Conservation (phyloP, 2,888 invertebrate species). For the Thecophora atra region DNA sequence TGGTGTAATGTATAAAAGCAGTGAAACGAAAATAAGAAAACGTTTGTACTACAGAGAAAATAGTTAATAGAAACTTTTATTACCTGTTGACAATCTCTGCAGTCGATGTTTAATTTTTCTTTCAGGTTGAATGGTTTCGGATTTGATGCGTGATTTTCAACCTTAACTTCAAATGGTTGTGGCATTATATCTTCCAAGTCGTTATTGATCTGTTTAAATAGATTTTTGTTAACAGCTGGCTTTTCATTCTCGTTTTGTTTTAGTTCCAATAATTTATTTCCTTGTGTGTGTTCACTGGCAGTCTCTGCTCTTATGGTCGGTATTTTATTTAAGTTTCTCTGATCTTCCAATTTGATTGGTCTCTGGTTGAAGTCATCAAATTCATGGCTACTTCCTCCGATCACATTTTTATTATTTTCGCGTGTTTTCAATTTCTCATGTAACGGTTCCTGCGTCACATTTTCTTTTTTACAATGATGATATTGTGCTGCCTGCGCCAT, state of each 20-base stretch:
- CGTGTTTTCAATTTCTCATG: neutral
- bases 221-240: neutral
- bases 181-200: constrained; percentile 49
- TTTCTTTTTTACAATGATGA: constrained; percentile 13
- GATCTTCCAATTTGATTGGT: neutral
- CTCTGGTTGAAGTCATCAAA: constrained; percentile 31
- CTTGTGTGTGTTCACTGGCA: neutral
- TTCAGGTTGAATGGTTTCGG: constrained; percentile 38
- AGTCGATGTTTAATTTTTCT: constrained; percentile 52
- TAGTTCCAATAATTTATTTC: constrained; percentile 44
- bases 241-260: neutral
- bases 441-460: neutral
- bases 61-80: neutral
- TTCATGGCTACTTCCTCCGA: constrained; percentile 42
- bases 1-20: neutral
- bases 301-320: neutral
- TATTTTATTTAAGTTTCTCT: too few relatives aligned
- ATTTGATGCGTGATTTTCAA: constrained; percentile 24
- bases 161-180: constrained; percentile 49
- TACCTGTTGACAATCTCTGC: constrained; percentile 55
- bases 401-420: neutral
- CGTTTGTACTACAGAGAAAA: neutral
- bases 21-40: neutral
- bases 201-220: constrained; percentile 25
- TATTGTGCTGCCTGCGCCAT: neutral